phyloP scores from a whole-genome alignment of 2,113 vertebrate species.

The Phalacrocorax carbo region DNA sequence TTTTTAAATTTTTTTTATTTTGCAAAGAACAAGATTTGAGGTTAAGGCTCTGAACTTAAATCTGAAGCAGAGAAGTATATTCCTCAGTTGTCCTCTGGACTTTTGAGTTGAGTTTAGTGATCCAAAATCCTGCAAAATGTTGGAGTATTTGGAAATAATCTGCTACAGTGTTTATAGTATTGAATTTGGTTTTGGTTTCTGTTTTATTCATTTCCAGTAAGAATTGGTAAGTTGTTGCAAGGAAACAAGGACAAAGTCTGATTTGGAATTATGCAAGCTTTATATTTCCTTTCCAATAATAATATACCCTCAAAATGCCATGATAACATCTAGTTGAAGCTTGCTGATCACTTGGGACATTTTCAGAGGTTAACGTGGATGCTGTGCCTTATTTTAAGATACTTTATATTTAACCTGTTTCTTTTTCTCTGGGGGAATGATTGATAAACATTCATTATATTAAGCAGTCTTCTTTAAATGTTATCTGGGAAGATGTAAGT shows the following conservation, averaged over 20 bases:
- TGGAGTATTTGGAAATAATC: not conserved
- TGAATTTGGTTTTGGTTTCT: conserved; percentile 13
- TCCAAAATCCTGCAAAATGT: not conserved
- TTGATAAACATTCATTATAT: not conserved
- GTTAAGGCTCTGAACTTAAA: not conserved
- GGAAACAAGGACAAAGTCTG: not conserved
- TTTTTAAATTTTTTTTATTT: not conserved
- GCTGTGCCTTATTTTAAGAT: not conserved
- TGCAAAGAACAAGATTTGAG: not conserved
- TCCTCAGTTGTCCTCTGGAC: not conserved
- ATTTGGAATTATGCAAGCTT: not conserved
- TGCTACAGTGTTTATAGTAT: not conserved
- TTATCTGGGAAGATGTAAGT: not conserved
- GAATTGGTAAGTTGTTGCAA: not conserved
- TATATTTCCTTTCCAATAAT: not conserved
- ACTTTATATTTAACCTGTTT: not conserved
- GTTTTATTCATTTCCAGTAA: not conserved
- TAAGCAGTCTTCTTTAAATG: not conserved
- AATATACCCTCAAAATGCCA: not conserved
- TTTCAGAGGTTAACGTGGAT: not conserved
- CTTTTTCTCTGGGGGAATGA: not conserved
- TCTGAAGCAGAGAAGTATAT: not conserved
- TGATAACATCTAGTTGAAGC: not conserved
- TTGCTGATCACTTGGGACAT: not conserved
- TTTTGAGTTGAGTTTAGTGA: not conserved